A percentile compares a stretch with the other conserved stretches of the same genome.
phyloP scores from a whole-genome alignment of 2,113 vertebrate species.

The Erythrocercus mccallii region DNA sequence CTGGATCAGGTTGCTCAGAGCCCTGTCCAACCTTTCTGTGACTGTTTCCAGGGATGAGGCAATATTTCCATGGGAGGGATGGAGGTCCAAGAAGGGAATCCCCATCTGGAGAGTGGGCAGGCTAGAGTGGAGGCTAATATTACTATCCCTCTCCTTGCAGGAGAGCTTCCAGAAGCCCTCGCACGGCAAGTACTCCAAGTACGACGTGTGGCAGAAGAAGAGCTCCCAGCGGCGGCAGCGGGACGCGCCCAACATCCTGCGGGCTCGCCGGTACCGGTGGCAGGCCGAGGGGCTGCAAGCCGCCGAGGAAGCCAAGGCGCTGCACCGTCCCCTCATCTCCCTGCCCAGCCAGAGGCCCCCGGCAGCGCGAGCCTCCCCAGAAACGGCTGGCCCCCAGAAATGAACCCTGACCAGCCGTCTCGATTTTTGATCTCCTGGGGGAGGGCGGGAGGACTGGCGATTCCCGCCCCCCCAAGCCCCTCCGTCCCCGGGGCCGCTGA shows the following conservation, averaged over 20 bases:
- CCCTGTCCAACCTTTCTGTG: not conserved
- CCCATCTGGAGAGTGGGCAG: accelerated
- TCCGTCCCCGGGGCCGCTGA: slow-evolving; percentile 30
- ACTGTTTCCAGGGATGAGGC: not conserved
- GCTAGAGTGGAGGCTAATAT: not conserved
- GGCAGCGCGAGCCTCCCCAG: slow-evolving; percentile 71
- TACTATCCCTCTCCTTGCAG: slow-evolving; percentile 53
- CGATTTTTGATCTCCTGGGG: slow-evolving; percentile 58
- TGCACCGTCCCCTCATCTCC: slow-evolving; percentile 85
- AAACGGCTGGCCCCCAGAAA: slow-evolving; percentile 82
- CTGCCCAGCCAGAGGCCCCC: slow-evolving; percentile 84
- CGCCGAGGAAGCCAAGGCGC: slow-evolving; percentile 74
- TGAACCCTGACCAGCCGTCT: slow-evolving; percentile 71
- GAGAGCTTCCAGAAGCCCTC: slow-evolving; percentile 84
- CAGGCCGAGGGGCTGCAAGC: slow-evolving; percentile 83
- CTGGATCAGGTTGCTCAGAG: not conserved
- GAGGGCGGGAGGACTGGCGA: slow-evolving; percentile 40
- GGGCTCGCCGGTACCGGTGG: slow-evolving; percentile 80
- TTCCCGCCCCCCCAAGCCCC: slow-evolving; percentile 32
- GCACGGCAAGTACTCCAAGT: slow-evolving; percentile 84
- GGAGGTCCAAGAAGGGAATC: not conserved
- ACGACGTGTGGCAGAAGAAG: slow-evolving; percentile 86
- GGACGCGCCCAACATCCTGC: slow-evolving; percentile 83
- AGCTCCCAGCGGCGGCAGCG: slow-evolving; percentile 85
- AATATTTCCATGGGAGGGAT: not conserved